Percentiles rank a stretch among this genome's conserved stretches.
These are phyloP conservation scores for Thymelicus sylvestris DNA, from an alignment of 2,888 invertebrate species.

Conservation along the genomic window DNA sequence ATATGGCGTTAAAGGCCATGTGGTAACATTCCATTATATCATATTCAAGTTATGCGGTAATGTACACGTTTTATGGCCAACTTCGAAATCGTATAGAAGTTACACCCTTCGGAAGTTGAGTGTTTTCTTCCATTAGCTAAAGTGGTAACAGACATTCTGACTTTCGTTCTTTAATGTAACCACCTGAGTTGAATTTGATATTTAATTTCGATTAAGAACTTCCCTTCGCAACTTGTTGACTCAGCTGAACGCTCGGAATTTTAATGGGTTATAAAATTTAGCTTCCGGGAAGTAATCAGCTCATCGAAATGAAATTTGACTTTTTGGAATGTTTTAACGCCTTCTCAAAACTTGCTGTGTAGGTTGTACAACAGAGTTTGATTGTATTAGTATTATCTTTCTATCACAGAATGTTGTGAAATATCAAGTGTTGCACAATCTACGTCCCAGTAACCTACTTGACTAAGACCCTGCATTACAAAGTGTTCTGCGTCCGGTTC, in stretches of 20 bases:
- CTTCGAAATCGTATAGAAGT: constrained; percentile 48
- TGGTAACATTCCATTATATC: constrained; percentile 30
- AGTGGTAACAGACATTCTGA: constrained; percentile 36
- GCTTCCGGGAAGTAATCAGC: constrained; percentile 32
- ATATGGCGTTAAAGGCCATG: constrained; percentile 13
- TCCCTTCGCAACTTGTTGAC: constrained; percentile 37
- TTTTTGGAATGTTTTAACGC: constrained; percentile 22
- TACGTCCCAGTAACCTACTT: not conserved
- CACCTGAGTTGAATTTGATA: constrained; percentile 47
- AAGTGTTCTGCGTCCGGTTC: too few relatives aligned
- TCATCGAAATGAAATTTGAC: constrained; percentile 26
- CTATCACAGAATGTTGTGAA: not conserved
- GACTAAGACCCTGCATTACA: too few relatives aligned
- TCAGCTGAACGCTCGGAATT: constrained; percentile 29
- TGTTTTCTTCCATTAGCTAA: constrained; percentile 60
- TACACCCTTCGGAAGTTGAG: constrained; percentile 53
- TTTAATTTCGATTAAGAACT: constrained; percentile 44
- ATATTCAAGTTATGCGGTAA: constrained; percentile 43
- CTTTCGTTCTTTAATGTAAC: constrained; percentile 30
- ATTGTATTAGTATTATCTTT: not conserved
- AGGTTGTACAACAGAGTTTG: not conserved
- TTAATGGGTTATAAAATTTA: constrained; percentile 38
- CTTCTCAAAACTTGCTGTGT: constrained; percentile 15
- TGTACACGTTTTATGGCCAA: constrained; percentile 52
- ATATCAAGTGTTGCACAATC: not conserved